Conservation (phyloP, 2,888 invertebrate species). For the Tetramorium bicarinatum region DNA sequence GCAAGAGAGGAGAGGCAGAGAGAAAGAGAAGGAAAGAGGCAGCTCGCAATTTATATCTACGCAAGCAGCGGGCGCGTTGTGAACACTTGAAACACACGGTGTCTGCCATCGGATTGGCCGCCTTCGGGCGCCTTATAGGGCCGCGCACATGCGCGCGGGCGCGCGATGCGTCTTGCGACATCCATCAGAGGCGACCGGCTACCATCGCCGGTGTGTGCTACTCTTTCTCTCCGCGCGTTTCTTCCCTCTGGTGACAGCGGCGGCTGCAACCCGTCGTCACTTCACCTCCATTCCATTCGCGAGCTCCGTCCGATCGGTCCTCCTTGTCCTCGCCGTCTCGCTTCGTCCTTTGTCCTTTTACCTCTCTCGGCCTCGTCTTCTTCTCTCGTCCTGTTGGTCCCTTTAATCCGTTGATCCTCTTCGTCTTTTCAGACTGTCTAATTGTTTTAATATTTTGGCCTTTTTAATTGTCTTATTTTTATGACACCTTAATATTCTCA, state of each 20-base stretch:
- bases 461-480: slow-evolving; percentile 11
- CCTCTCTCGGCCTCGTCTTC: not conserved
- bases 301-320: slow-evolving; percentile 28
- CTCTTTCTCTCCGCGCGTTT: slow-evolving; percentile 68
- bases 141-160: slow-evolving; percentile 84
- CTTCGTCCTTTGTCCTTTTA: slow-evolving; percentile 11
- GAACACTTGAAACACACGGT: slow-evolving; percentile 85
- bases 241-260: slow-evolving; percentile 48
- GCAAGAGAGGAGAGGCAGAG: slow-evolving; percentile 54
- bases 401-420: slow-evolving; percentile 14
- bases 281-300: slow-evolving; percentile 38
- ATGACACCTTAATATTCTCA: not conserved
- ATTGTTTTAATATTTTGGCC: slow-evolving; percentile 14
- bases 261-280: slow-evolving; percentile 51
- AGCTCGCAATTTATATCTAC: slow-evolving; percentile 84
- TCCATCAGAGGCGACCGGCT: slow-evolving; percentile 84
- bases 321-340: not conserved
- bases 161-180: slow-evolving; percentile 82
- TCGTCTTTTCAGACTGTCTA: not conserved
- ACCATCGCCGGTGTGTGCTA: slow-evolving; percentile 77
- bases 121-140: slow-evolving; percentile 84
- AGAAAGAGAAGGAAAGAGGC: slow-evolving; percentile 49
- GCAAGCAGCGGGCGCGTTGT: slow-evolving; percentile 78
- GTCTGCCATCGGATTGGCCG: slow-evolving; percentile 82
- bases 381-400: not conserved